phyloP scores from a whole-genome alignment of 2,888 invertebrate genomes.

The Tenthredo notha region DNA sequence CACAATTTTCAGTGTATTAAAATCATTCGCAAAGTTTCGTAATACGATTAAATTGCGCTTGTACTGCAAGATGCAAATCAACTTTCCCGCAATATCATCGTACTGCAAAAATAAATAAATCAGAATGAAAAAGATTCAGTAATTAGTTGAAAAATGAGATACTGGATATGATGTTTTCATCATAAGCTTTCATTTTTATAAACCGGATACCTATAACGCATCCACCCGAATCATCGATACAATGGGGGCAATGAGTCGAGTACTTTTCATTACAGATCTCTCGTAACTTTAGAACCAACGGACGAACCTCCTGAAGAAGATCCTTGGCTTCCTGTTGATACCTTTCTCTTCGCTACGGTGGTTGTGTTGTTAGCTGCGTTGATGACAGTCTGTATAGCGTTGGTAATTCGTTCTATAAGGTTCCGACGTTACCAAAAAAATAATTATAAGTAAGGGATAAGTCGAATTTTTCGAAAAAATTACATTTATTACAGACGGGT shows the following conservation, averaged over 20 bases:
- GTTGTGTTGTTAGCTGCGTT: slow-evolving; percentile 64
- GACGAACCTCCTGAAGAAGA: slow-evolving; percentile 62
- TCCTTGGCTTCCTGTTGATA: slow-evolving; percentile 68
- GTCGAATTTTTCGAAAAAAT: neutral
- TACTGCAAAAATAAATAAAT: no score
- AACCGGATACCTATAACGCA: neutral
- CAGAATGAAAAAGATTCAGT: neutral
- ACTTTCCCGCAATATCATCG: neutral
- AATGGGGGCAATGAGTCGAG: slow-evolving; percentile 12
- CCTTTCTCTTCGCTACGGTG: slow-evolving; percentile 64
- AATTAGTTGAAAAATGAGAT: neutral
- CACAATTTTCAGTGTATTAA: neutral
- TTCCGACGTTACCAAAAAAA: slow-evolving; percentile 51
- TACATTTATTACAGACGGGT: neutral
- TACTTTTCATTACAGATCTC: slow-evolving; percentile 59
- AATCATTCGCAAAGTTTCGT: neutral
- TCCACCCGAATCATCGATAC: neutral
- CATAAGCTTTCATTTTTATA: neutral
- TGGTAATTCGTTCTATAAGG: slow-evolving; percentile 60
- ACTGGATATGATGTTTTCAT: neutral
- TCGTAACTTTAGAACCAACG: slow-evolving; percentile 60
- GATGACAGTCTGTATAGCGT: slow-evolving; percentile 59
- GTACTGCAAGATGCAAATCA: neutral
- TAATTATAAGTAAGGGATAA: slow-evolving; percentile 43
- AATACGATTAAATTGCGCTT: neutral